Base-by-base conservation (phyloP, 1,140 invertebrate genomes). In the Rhynchophorus ferrugineus region DNA sequence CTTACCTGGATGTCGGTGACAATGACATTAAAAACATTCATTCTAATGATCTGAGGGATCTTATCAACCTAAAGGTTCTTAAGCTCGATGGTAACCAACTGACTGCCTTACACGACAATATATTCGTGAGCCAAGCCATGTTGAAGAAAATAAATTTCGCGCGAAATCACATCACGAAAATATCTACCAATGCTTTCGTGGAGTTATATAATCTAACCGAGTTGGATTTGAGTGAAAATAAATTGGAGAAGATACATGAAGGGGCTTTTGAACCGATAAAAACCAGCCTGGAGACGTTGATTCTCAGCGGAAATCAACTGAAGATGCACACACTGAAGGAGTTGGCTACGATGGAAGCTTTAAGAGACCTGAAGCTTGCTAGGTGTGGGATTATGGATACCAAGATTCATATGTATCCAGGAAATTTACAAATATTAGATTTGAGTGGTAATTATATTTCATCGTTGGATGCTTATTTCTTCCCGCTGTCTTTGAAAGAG, bases 61-160 rank as follows among this genome's bases (percentile, higher is more conserved):
- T 87, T 47, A 78, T 76, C 58, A 78, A 75, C 54, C 69, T 91
- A 20, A 77, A 77, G 62, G 75, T 77, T 58, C 71, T 91, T 33
- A 72, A 75, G 59, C 69, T 89, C 51, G 84, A 89, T 59, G 83
- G 84, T 20, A 91, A 89, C 72, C 79, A 83, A 60, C 69, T 89
- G 38, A 78, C 80, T 5, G 78, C 81, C 8, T 69, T 87, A 33
- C 73, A 80, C 18, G 82, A 85, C 61, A 72, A 78, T 56, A 79
- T 80, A 54, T 87, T 89, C 67, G 70, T 72, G 24, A 75, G 77
- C 57, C 78, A 80, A 61, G 69, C 70, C 29, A 70, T 74, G 64
- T 68, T 83, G 59, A 67, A 64, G 64, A 67, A 72, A 42, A 65
- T 87, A 13, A 71, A 72, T 35, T 71, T 90, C 39, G 75, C 81